These are phyloP conservation scores for Pimpla rufipes DNA, from an alignment of 2,888 invertebrate species.

Conservation along the genomic window DNA sequence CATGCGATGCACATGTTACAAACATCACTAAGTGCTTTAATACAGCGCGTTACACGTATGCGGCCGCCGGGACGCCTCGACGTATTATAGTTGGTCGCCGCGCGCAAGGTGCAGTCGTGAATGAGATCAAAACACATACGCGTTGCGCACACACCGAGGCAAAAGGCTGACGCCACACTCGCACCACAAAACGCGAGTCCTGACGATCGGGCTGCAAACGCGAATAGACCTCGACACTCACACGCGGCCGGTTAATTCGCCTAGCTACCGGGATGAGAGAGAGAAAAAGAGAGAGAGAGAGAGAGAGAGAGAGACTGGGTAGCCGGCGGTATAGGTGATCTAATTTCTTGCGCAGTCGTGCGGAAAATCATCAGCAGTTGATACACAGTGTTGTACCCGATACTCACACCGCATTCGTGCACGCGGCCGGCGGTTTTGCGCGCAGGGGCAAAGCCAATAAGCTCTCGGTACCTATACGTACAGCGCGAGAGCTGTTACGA, in stretches of 20 bases:
- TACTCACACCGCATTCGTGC: too few species aligned
- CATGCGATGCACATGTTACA: slow-evolving; percentile 76
- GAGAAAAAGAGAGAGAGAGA: slow-evolving; percentile 64
- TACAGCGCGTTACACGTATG: slow-evolving; percentile 37
- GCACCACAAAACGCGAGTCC: too few species aligned
- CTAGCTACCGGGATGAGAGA: slow-evolving; percentile 81
- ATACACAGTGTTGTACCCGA: slow-evolving; percentile 26
- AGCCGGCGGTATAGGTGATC: slow-evolving; percentile 82
- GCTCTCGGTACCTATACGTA: not conserved
- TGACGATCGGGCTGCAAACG: too few species aligned
- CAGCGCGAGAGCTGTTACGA: slow-evolving; percentile 81
- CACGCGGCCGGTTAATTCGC: slow-evolving; percentile 64
- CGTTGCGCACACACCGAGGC: not conserved
- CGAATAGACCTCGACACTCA: not conserved
- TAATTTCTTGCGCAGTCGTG: slow-evolving; percentile 85
- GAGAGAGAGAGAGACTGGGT: slow-evolving; percentile 57
- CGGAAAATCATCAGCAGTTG: slow-evolving; percentile 83
- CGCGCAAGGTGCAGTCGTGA: slow-evolving; percentile 42
- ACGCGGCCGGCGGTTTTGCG: not conserved
- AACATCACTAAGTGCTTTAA: slow-evolving; percentile 47
- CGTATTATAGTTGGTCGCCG: slow-evolving; percentile 4
- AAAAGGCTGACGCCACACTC: too few species aligned
- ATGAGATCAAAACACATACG: slow-evolving; percentile 46
- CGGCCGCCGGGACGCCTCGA: not conserved
- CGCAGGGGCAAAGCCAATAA: slow-evolving; percentile 9